These are phyloP conservation scores for Uloborus plumipes DNA, from an alignment of 2,888 invertebrate species.

Conservation along the genomic window DNA sequence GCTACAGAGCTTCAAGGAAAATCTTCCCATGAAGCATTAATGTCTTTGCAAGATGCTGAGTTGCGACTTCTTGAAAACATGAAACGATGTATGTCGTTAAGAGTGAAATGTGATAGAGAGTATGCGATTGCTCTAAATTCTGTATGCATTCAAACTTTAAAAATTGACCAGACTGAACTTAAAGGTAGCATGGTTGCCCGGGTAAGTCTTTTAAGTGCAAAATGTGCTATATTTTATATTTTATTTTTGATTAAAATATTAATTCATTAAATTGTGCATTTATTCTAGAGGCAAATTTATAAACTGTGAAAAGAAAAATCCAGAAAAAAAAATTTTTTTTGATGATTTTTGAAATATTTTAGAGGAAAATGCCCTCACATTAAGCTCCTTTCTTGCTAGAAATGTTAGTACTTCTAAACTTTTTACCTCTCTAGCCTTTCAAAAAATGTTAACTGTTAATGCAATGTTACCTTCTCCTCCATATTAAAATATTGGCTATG, in stretches of 20 bases:
- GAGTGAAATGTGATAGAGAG: conserved; percentile 92
- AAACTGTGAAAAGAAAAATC: not conserved
- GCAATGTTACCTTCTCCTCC: too few species aligned
- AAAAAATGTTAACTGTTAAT: too few species aligned
- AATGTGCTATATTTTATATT: not conserved
- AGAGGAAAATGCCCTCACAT: too few species aligned
- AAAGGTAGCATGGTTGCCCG: conserved; percentile 66
- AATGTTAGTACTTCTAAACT: too few species aligned
- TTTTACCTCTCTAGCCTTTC: too few species aligned
- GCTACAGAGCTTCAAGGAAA: conserved; percentile 88
- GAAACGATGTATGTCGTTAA: conserved; percentile 86
- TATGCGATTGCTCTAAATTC: conserved; percentile 84
- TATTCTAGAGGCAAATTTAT: not conserved
- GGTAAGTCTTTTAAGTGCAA: conserved; percentile 40
- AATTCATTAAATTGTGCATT: not conserved
- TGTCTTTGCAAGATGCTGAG: conserved; percentile 92
- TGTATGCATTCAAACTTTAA: conserved; percentile 69
- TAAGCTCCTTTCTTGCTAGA: too few species aligned
- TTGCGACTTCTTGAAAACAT: conserved; percentile 91
- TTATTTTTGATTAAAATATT: not conserved
- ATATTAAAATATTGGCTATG: too few species aligned
- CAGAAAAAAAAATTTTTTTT: too few species aligned
- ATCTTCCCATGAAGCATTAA: conserved; percentile 90
- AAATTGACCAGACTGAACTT: conserved; percentile 68
- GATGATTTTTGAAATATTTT: too few species aligned